Base-by-base conservation (phyloP, 2,113 vertebrate species). In the Dascyllus trimaculatus region DNA sequence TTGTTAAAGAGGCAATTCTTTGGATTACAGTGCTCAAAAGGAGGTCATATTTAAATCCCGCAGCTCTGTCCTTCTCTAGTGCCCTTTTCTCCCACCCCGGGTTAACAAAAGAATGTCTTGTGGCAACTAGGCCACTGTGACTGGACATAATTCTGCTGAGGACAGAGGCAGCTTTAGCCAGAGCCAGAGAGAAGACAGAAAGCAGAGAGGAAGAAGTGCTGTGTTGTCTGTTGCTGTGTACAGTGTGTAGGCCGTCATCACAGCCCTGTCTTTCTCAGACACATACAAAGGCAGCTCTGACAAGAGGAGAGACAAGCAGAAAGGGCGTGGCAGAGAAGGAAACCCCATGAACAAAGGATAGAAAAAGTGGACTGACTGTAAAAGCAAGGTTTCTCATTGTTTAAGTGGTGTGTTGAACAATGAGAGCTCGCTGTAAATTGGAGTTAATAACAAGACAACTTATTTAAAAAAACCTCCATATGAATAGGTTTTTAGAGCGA, bases 71-170 rank as follows among this genome's bases (percentile, higher is more conserved):
- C 52, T 77, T 82, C 65, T 9, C 8, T 54, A 26, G 60, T 21
- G 82, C 74, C 76, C 78, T 81, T n/a, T 79, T 78, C 81, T 25
- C 90, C 81, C 88, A 85, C 91, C 59, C 15, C 7, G 76, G 83
- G 85, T 77, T 78, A 83, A 81, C 85, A 32, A 56, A 78, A 82
- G 89, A 93, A 94, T 91, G 89, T 53, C 70, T 76, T 74, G 61
- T 66, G 72, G 82, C 75, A 51, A 71, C 75, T 52, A 48, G 66
- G 76, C 69, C 51, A 21, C 78, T 88, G 82, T 92, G 91, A 93
- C 90, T 85, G 86, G 84, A 92, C 88, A 88, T 69, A 88, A 86
- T 68, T 85, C 54, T 49, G 72, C 73, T 72, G 71, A 75, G 78
- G 68, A 78, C 2, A 68, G 84, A 71, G 25, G 26, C 25, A 8